Conservation (phyloP, 1,140 invertebrate species). For the Subanguina moxae region DNA sequence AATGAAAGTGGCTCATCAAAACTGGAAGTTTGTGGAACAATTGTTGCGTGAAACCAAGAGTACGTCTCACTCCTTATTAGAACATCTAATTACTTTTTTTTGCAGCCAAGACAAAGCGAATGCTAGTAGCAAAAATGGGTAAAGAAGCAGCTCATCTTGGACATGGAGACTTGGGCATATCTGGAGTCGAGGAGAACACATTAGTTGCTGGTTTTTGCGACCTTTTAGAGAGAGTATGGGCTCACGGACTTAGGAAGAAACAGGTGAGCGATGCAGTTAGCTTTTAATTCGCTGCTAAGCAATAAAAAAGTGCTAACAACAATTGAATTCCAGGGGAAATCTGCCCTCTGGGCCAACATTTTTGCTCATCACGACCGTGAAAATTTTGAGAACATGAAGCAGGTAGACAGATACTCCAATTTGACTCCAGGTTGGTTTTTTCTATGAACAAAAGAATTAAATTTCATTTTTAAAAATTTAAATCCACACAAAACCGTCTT, state of each 20-base stretch:
- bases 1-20: constrained; percentile 77
- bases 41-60: constrained; percentile 70
- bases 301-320: too few species aligned
- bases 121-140: constrained; percentile 95
- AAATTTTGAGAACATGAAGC: constrained; percentile 29
- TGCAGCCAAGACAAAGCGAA: constrained; percentile 75
- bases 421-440: constrained; percentile 43
- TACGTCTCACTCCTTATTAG: constrained; percentile 67
- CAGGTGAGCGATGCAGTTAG: constrained; percentile 65
- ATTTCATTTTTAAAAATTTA: background rate
- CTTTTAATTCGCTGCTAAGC: too few species aligned
- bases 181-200: constrained; percentile 88
- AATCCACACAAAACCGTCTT: background rate
- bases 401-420: constrained; percentile 15
- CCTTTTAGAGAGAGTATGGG: constrained; percentile 93
- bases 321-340: constrained; percentile 49
- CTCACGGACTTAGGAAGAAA: constrained; percentile 88
- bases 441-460: background rate
- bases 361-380: constrained; percentile 51
- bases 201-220: constrained; percentile 94
- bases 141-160: constrained; percentile 82
- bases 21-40: constrained; percentile 96
- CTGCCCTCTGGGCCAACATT: constrained; percentile 53
- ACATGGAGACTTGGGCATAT: constrained; percentile 66
- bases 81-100: constrained; percentile 13